Base-by-base conservation (phyloP, 1,140 invertebrate species). In the Cydia amplana region DNA sequence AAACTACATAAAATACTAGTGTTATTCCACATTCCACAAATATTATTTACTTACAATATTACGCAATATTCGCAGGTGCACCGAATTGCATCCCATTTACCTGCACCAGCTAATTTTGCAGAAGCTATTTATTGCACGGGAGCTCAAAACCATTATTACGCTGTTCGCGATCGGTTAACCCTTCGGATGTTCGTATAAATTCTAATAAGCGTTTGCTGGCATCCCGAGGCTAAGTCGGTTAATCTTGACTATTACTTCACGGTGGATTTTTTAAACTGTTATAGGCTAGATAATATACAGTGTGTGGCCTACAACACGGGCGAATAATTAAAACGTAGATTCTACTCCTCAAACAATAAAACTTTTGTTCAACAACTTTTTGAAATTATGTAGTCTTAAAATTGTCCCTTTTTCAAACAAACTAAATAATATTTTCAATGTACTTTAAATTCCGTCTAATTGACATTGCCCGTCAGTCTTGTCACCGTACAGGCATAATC, bases 231-330 rank as follows among this genome's bases (percentile, higher is more conserved):
- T 60, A 87, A 86, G 85, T 83, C 85, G 80, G 84, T 80, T 92
- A 90, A 91, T 92, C 87, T 88, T 82, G 76, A 84, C 85, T 86
- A 91, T 92, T 90, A 90, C 84, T 83, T 82, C 85, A 79, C 80
- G 83, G 79, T 78, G 82, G 85, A 78, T 83, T 88, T 89, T 88
- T 87, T 84, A 51, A 51, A 51, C 46, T 51, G 12, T 12, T 16
- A 46, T 4, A 1, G 12, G 14, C 43, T 43, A 12, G 40, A 12
- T 10, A 14, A 10, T 43, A 16, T 46, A n/a, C n/a, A n/a, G n/a
- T n/a, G n/a, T n/a, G n/a, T n/a, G n/a, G n/a, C n/a, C n/a, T n/a
- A n/a, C n/a, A n/a, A n/a, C n/a, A n/a, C n/a, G n/a, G n/a, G n/a
- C n/a, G n/a, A n/a, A n/a, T n/a, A n/a, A n/a, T n/a, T n/a, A n/a